A percentile compares a stretch with the other conserved stretches of the same genome.
Evolutionary conservation across 1,140 invertebrate species (phyloP).

Genomic region (Heterodera carotae): DNA sequence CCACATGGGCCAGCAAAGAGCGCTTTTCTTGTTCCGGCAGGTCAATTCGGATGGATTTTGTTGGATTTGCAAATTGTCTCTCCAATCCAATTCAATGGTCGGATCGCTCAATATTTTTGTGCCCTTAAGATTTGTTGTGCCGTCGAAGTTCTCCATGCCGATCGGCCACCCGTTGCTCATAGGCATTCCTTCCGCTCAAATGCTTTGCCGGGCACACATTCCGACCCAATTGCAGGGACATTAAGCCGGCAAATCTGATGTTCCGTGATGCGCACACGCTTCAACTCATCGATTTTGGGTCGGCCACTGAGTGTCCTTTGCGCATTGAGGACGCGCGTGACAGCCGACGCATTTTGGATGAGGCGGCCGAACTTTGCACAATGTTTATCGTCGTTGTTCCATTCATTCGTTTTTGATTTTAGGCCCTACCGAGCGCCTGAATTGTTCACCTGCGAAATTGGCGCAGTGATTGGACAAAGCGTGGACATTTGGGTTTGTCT

Average conservation of each 20-base stretch:
- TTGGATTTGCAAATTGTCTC: no score
- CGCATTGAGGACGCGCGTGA: constrained; percentile 27
- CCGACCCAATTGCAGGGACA: constrained; percentile 24
- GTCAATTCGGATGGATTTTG: not conserved
- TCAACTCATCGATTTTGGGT: constrained; percentile 41
- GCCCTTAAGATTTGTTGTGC: constrained; percentile 26
- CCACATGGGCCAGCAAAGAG: constrained; percentile 40
- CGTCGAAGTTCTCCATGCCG: constrained; percentile 26
- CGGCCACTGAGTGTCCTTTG: constrained; percentile 43
- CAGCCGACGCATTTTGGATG: constrained; percentile 37
- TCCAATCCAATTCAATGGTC: not conserved
- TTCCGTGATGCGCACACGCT: constrained; percentile 26
- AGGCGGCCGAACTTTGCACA: constrained; percentile 41
- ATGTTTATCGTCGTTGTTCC: constrained; percentile 14
- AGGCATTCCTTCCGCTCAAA: constrained; percentile 30
- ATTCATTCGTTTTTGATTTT: not conserved
- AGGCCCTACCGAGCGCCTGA: constrained; percentile 42
- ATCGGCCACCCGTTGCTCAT: constrained; percentile 35
- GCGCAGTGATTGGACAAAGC: constrained; percentile 31
- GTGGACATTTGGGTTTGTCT: constrained; percentile 40
- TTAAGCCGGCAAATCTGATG: constrained; percentile 43
- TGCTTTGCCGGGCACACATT: constrained; percentile 1
- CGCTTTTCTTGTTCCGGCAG: constrained; percentile 28
- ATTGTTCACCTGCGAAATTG: constrained; percentile 39
- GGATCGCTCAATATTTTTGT: no score